Evolutionary conservation across 2,888 invertebrate species (phyloP).

Genomic region (Trissolcus japonicus): DNA sequence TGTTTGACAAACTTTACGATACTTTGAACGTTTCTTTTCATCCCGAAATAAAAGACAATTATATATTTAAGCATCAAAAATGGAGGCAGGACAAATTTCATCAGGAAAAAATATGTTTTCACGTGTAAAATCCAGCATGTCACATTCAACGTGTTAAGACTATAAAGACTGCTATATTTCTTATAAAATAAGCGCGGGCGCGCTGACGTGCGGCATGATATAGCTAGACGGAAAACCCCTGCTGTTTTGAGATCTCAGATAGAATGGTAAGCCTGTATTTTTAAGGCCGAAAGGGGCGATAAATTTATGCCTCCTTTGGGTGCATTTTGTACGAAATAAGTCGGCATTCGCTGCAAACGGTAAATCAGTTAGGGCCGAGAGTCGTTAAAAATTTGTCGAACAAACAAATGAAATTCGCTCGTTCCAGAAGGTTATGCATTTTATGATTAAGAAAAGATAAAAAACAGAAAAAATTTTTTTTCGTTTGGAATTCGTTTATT

Average conservation of each 20-base stretch:
- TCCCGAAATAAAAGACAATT: too few relatives aligned
- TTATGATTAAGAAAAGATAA: too few relatives aligned
- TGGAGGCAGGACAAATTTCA: too few relatives aligned
- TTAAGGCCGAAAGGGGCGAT: slow-evolving; percentile 50
- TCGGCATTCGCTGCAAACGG: slow-evolving; percentile 32
- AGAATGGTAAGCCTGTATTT: slow-evolving; percentile 52
- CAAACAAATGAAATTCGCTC: slow-evolving; percentile 39
- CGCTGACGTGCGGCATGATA: slow-evolving; percentile 53
- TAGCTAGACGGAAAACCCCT: slow-evolving; percentile 46
- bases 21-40: too few relatives aligned
- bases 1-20: not conserved
- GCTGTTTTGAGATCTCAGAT: slow-evolving; percentile 27
- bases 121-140: slow-evolving; percentile 40
- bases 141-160: slow-evolving; percentile 51
- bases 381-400: slow-evolving; percentile 52
- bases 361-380: slow-evolving; percentile 36
- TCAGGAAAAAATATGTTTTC: too few relatives aligned
- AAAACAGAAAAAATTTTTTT: too few relatives aligned
- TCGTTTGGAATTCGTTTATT: too few relatives aligned
- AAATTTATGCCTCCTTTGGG: slow-evolving; percentile 53
- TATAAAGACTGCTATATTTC: slow-evolving; percentile 53
- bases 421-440: not conserved
- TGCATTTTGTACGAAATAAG: slow-evolving; percentile 55
- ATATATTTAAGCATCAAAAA: too few relatives aligned
- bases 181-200: slow-evolving; percentile 53